Conservation (phyloP, 2,113 vertebrate species). For the Varanus komodoensis region DNA sequence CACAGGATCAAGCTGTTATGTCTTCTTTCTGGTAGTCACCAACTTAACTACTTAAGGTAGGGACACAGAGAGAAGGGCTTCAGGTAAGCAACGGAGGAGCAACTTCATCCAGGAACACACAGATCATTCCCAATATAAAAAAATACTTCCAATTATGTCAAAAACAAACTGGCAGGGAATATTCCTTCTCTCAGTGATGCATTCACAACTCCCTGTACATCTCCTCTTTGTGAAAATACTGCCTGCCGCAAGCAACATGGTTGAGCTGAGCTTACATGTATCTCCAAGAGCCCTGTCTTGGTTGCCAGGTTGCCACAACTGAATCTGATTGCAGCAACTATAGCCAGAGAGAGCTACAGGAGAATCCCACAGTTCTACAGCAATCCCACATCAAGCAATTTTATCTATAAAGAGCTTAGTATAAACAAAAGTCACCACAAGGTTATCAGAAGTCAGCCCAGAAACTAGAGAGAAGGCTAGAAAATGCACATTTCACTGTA, state of each 20-base stretch:
- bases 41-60: not conserved
- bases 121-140: not conserved
- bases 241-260: not conserved
- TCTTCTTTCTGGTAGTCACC: not conserved
- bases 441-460: not conserved
- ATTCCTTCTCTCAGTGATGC: not conserved
- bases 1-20: not conserved
- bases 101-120: not conserved
- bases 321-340: not conserved
- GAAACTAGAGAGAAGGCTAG: not conserved
- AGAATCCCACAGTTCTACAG: not conserved
- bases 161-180: not conserved
- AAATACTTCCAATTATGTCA: not conserved
- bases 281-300: not conserved
- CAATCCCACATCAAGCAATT: not conserved
- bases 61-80: not conserved
- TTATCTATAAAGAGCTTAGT: not conserved
- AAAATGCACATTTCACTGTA: not conserved
- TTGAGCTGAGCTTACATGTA: not conserved
- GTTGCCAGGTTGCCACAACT: not conserved
- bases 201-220: not conserved
- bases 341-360: too few species aligned
- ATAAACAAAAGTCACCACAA: not conserved
- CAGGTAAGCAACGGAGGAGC: not conserved
- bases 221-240: not conserved